Conservation (phyloP, 2,797 vertebrate species). For the Gymnopithys bicolor region DNA sequence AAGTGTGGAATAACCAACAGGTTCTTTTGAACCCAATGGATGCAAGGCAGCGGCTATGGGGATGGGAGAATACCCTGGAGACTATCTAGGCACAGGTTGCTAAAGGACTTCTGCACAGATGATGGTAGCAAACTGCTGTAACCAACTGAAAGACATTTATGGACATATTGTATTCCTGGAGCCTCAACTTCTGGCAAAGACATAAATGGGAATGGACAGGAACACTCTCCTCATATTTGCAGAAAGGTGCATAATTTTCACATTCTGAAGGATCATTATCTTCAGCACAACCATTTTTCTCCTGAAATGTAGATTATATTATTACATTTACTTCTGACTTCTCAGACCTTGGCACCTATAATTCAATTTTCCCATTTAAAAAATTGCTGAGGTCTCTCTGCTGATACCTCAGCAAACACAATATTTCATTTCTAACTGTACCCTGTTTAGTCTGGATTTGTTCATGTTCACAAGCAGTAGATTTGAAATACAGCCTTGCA, state of each 20-base stretch:
- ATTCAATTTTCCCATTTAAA: slow-evolving; percentile 20
- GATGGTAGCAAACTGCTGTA: background rate
- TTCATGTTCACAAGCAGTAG: background rate
- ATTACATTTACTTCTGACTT: background rate
- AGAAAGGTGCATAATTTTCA: background rate
- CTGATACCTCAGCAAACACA: slow-evolving; percentile 48
- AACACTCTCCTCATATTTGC: background rate
- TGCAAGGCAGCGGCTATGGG: background rate
- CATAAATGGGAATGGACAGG: background rate
- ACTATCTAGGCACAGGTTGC: background rate
- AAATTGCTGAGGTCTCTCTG: slow-evolving; percentile 22
- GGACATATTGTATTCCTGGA: background rate
- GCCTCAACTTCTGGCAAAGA: background rate
- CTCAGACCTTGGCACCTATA: slow-evolving; percentile 24
- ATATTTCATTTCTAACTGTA: slow-evolving; percentile 38
- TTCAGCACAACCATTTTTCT: background rate
- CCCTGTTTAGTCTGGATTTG: slow-evolving; percentile 48
- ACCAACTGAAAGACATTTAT: background rate
- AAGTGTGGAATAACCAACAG: background rate
- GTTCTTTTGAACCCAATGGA: background rate
- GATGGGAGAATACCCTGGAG: background rate
- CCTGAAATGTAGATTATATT: background rate
- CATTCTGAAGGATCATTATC: background rate
- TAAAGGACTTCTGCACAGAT: background rate
- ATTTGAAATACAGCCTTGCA: slow-evolving; percentile 40